phyloP scores from a whole-genome alignment of 64 coral and sea anemone species.

The Montipora capricornis region DNA sequence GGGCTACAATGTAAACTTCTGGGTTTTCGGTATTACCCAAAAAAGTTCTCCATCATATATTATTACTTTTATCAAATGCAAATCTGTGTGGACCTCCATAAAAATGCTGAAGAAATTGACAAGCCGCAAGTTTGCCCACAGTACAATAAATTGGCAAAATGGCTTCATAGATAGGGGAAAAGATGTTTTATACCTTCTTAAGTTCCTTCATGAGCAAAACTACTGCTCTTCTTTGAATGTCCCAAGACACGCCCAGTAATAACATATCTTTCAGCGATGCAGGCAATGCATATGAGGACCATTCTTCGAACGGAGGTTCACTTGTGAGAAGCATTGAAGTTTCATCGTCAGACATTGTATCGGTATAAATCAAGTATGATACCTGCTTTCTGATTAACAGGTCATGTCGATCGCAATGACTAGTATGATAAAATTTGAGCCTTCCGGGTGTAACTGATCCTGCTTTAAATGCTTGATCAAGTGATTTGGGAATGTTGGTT shows the following conservation, averaged over 20 bases:
- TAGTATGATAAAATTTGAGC: slow-evolving; percentile 47
- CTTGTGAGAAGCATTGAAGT: slow-evolving; percentile 8
- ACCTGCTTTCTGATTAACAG: slow-evolving; percentile 3
- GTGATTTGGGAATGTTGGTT: background rate
- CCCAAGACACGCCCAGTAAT: slow-evolving; percentile 25
- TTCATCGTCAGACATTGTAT: background rate
- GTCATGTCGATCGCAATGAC: slow-evolving; percentile 29
- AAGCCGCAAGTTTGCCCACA: no score
- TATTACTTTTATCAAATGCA: no score
- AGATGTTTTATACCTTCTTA: background rate
- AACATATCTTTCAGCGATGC: background rate
- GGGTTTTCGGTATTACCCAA: no score
- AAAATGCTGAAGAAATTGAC: no score
- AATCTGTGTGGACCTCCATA: no score
- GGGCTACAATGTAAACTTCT: no score
- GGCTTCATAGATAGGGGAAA: background rate
- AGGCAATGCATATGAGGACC: slow-evolving; percentile 2
- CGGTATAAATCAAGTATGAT: slow-evolving; percentile 33
- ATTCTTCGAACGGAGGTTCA: slow-evolving; percentile 46
- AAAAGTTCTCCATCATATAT: no score
- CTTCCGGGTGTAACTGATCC: background rate
- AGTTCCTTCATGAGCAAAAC: slow-evolving; percentile 36
- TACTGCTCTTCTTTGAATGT: slow-evolving; percentile 53
- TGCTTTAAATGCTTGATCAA: slow-evolving; percentile 41
- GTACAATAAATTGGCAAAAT: no score